A percentile compares a stretch with the other conserved stretches of the same genome.
Conservation (phyloP, 2,888 invertebrate genomes). For the Argyresthia albistria region DNA sequence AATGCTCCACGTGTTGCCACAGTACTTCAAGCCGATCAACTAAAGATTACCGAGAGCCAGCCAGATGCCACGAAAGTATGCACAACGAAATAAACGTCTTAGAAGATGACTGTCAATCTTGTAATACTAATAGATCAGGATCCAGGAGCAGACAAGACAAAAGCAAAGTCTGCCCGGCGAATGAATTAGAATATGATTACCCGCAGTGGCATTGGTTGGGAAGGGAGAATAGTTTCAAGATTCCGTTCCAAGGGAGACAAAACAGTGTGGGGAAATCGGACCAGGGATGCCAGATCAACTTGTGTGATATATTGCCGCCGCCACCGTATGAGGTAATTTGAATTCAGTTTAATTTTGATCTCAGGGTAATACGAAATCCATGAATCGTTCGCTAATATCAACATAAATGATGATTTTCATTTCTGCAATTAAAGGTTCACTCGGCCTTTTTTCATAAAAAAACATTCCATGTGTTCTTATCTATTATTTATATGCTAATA, state of each 20-base stretch:
- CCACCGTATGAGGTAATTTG: conserved; percentile 73
- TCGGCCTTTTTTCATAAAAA: no score
- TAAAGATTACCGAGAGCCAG: conserved; percentile 60
- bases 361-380: no score
- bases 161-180: conserved; percentile 62
- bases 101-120: conserved; percentile 59
- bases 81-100: conserved; percentile 57
- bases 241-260: conserved; percentile 62
- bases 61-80: conserved; percentile 34
- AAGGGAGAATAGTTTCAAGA: conserved; percentile 68
- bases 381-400: no score
- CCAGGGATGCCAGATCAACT: conserved; percentile 73
- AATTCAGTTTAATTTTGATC: neutral
- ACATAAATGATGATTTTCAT: no score
- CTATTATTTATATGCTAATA: no score
- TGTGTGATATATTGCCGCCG: conserved; percentile 77
- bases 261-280: conserved; percentile 62
- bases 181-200: conserved; percentile 67
- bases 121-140: conserved; percentile 63
- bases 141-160: conserved; percentile 64
- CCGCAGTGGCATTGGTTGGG: conserved; percentile 68
- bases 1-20: conserved; percentile 64
- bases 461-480: no score
- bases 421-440: no score
- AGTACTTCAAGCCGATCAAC: conserved; percentile 65